Evolutionary conservation across 1,140 invertebrate genomes (phyloP).

Genomic region (Musca vetustissima): DNA sequence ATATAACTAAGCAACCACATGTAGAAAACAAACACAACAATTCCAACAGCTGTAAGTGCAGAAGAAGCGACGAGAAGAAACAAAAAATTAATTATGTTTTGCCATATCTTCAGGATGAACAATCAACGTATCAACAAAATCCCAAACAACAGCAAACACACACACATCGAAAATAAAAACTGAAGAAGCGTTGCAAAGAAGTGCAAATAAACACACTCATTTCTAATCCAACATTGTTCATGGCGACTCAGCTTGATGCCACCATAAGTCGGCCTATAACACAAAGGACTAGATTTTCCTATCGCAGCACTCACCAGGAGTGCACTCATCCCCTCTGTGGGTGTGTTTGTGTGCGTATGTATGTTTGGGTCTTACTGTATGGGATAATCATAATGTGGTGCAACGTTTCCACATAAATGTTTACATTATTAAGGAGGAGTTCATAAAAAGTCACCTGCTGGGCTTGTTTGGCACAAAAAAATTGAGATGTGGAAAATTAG

Average conservation of each 20-base stretch:
- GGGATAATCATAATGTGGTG: not conserved
- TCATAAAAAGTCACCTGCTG: slow-evolving; percentile 9
- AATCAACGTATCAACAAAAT: too few relatives aligned
- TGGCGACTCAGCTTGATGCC: slow-evolving; percentile 14
- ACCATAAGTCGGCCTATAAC: not conserved
- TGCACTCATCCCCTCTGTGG: not conserved
- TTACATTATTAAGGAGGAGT: slow-evolving; percentile 22
- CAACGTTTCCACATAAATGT: slow-evolving; percentile 16
- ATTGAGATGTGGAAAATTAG: not conserved
- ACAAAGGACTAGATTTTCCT: not conserved
- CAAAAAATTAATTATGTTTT: slow-evolving; percentile 21
- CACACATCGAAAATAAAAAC: not conserved
- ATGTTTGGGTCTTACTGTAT: not conserved
- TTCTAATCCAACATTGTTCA: slow-evolving; percentile 9
- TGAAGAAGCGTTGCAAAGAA: slow-evolving; percentile 2
- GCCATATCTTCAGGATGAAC: slow-evolving; percentile 3
- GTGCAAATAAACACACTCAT: slow-evolving; percentile 22
- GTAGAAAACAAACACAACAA: too few relatives aligned
- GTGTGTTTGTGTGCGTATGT: not conserved
- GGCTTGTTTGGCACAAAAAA: slow-evolving; percentile 13
- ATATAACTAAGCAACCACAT: too few relatives aligned
- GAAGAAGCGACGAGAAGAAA: too few relatives aligned
- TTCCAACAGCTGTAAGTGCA: too few relatives aligned
- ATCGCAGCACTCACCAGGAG: too few relatives aligned
- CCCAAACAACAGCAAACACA: too few relatives aligned